Base-by-base conservation (phyloP, 2,797 vertebrate species). In the Rachycentron canadum region DNA sequence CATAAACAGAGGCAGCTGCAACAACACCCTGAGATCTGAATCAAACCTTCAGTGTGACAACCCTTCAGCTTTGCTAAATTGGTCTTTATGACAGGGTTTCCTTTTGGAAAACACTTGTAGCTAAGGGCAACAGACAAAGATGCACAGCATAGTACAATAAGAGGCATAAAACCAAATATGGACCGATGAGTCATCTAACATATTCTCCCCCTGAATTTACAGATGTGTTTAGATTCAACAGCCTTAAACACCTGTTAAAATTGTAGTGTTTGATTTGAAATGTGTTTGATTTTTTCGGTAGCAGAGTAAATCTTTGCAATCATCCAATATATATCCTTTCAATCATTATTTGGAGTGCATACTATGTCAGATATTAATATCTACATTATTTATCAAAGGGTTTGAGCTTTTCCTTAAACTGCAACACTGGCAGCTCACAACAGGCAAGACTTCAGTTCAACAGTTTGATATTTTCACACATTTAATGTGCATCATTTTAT, bases 61-160 rank as follows among this genome's bases (percentile, higher is more conserved):
- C 38, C 36, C 61, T 43, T 52, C 30, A 81, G 50, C 47, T 58
- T 56, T 63, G 17, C 28, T 82, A 68, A 80, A 57, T 9, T 59
- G 12, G 23, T 57, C 34, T 64, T 67, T 55, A 78, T 69, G 45
- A 25, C 57, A 58, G 34, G 47, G 21, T 68, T 82, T 69, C n/a
- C 58, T 63, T 78, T 72, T 76, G 47, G 40, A 84, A 76, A 76
- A 53, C 63, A 67, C 73, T 84, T 69, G 84, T 90, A 85, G 77
- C 86, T 80, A 87, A 19, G 59, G 82, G 85, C 82, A 86, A 87
- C 86, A 78, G 70, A 73, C 76, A 78, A 76, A 78, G 74, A 88
- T 50, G 43, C 47, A 65, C 34, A 60, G 43, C 68, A 75, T 49
- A 60, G 55, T 66, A 40, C 78, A 62, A 73, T 64, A 38, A 84